Percentiles rank a stretch among this genome's conserved stretches.
Evolutionary conservation across 2,888 invertebrate species (phyloP).

Genomic region (Eremobia ochroleuca): DNA sequence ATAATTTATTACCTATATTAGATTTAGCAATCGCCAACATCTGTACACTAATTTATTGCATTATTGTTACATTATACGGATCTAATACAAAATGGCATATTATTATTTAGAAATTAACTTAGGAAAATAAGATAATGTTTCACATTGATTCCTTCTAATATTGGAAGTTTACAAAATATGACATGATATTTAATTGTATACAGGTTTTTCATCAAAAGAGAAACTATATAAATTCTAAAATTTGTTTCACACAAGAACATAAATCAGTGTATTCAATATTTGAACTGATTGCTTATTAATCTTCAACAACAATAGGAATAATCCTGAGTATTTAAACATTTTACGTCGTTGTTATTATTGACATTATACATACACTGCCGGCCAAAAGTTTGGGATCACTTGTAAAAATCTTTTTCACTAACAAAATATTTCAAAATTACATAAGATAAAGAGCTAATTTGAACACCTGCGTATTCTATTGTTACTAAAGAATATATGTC

Average conservation of each 20-base stretch:
- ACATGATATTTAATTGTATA: conserved; percentile 47
- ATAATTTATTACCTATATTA: conserved; percentile 49
- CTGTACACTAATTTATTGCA: conserved; percentile 54
- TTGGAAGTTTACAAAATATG: conserved; percentile 33
- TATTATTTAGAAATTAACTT: conserved; percentile 42
- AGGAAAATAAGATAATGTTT: conserved; percentile 40
- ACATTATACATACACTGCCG: conserved; percentile 45
- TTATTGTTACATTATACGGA: conserved; percentile 51
- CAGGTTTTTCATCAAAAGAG: conserved; percentile 45
- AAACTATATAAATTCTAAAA: conserved; percentile 48
- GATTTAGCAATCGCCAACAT: conserved; percentile 46
- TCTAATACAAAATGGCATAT: conserved; percentile 51
- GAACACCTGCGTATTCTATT: too few relatives aligned
- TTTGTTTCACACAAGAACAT: conserved; percentile 44
- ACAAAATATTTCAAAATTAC: too few relatives aligned
- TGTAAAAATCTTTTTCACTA: too few relatives aligned
- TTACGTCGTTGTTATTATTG: conserved; percentile 24
- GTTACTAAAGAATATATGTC: too few relatives aligned
- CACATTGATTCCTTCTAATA: conserved; percentile 47
- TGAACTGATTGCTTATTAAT: conserved; percentile 46
- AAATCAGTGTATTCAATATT: conserved; percentile 62
- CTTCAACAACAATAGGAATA: conserved; percentile 48
- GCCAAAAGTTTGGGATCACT: too few relatives aligned
- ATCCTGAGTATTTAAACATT: conserved; percentile 55
- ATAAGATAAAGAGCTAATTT: too few relatives aligned